Conservation (phyloP, 2,888 invertebrate species). For the Hydraecia micacea region DNA sequence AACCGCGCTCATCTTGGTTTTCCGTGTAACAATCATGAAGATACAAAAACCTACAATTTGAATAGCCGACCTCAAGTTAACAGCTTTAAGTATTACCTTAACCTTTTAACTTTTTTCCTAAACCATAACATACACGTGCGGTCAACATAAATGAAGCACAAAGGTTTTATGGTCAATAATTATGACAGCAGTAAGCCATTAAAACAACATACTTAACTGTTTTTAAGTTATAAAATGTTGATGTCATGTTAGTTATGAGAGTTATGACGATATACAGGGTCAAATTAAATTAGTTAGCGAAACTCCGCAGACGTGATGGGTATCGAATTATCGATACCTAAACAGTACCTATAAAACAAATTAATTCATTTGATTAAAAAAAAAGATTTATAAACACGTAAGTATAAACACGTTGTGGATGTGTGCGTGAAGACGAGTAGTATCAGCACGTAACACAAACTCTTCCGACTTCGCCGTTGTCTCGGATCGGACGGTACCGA, state of each 20-base stretch:
- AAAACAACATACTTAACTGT: neutral
- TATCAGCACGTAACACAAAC: no score
- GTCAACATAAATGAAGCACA: neutral
- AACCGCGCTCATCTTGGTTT: neutral
- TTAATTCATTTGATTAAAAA: no score
- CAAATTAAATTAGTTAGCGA: no score
- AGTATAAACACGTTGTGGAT: no score
- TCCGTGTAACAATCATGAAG: neutral
- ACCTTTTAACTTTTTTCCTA: slow-evolving; percentile 22
- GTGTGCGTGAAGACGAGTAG: no score
- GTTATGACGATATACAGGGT: neutral
- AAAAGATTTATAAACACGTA: no score
- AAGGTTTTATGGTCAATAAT: slow-evolving; percentile 5
- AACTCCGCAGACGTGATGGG: no score
- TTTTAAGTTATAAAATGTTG: neutral
- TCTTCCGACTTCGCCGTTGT: no score
- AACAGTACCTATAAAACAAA: no score
- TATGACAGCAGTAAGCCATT: neutral
- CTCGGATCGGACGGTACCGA: no score
- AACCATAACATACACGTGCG: slow-evolving; percentile 6
- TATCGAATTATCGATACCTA: no score
- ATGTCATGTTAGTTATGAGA: neutral
- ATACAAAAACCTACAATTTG: slow-evolving; percentile 19
- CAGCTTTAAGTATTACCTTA: neutral
- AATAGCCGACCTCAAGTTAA: neutral